These are phyloP conservation scores for Aspidiotus destructor DNA, from an alignment of 2,888 invertebrate species.

Conservation along the genomic window DNA sequence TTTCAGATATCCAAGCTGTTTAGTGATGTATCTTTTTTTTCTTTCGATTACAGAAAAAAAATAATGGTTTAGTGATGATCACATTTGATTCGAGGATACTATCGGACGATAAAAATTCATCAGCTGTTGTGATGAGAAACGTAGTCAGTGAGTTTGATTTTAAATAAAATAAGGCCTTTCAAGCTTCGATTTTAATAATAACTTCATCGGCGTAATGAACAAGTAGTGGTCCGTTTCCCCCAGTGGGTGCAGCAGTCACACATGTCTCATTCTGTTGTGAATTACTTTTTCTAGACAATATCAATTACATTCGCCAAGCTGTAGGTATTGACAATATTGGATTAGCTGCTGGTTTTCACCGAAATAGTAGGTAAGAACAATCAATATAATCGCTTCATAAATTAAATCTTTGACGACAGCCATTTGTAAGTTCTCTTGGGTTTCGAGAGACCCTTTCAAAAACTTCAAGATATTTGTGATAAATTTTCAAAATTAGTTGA, in stretches of 20 bases:
- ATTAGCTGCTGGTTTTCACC: conserved; percentile 79
- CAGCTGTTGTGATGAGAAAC: neutral
- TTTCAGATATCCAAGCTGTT: neutral
- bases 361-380: conserved; percentile 75
- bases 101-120: neutral
- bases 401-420: too few relatives aligned
- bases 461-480: too few relatives aligned
- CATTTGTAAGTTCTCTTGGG: too few relatives aligned
- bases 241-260: too few relatives aligned
- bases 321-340: conserved; percentile 82
- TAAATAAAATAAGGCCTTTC: too few relatives aligned
- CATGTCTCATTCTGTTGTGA: too few relatives aligned
- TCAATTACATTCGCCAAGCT: conserved; percentile 75
- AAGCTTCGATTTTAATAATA: too few relatives aligned
- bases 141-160: conserved; percentile 13
- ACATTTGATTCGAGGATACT: conserved; percentile 5
- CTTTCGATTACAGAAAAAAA: conserved; percentile 13
- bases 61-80: conserved; percentile 20
- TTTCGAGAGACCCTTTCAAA: too few relatives aligned
- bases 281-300: conserved; percentile 57
- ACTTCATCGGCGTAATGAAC: too few relatives aligned
- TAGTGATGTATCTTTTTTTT: conserved; percentile 1
- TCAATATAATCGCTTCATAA: too few relatives aligned
- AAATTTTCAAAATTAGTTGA: too few relatives aligned
- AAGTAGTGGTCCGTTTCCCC: too few relatives aligned